phyloP scores from a whole-genome alignment of 2,888 invertebrate genomes.

The Pristionchus fissidentatus region DNA sequence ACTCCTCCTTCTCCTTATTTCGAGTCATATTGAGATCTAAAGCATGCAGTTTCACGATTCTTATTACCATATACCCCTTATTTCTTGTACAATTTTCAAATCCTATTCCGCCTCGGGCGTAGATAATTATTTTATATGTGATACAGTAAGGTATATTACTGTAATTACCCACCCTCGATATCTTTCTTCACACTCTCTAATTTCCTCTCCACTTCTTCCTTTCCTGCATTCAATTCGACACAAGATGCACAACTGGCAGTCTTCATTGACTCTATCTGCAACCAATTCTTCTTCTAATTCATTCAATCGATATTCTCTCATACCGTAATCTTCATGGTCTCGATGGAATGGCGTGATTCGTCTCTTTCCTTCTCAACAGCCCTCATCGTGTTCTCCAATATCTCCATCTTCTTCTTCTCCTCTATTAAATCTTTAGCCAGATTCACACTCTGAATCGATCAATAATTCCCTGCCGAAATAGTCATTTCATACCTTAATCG shows the following conservation, averaged over 20 bases:
- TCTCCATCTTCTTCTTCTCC: constrained; percentile 16
- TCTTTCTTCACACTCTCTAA: neutral
- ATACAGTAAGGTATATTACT: neutral
- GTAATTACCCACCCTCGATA: neutral
- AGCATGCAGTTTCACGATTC: too few species aligned
- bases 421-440: neutral
- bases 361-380: neutral
- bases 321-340: constrained; percentile 16
- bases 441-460: neutral
- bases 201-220: constrained; percentile 1
- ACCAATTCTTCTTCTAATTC: neutral
- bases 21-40: neutral
- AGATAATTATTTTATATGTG: neutral
- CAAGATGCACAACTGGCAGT: neutral
- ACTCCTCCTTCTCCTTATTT: neutral
- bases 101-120: neutral
- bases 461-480: neutral
- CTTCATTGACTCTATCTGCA: constrained; percentile 29
- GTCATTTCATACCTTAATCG: neutral
- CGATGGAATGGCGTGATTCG: neutral
- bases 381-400: neutral
- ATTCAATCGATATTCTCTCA: neutral
- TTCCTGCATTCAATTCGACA: constrained; percentile 10
- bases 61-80: too few species aligned
- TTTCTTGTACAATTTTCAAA: neutral